Percentiles rank a stretch among this genome's conserved stretches.
phyloP scores from a whole-genome alignment of 2,797 vertebrate genomes.

The Poecilia velifera region DNA sequence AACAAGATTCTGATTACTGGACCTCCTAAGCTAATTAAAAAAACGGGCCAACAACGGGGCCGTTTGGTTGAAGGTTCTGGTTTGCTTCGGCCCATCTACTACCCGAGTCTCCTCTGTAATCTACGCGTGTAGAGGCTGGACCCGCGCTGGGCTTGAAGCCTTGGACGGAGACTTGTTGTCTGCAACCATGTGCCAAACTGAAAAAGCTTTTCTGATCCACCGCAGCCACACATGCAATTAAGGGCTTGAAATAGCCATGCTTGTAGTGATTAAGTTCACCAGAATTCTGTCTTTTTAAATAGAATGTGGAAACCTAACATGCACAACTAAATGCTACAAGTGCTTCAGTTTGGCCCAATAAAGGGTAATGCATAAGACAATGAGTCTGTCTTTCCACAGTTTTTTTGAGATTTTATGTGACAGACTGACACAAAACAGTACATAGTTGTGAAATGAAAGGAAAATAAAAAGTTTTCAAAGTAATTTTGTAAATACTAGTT shows the following conservation, averaged over 20 bases:
- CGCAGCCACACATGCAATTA: conserved; percentile 64
- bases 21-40: conserved; percentile 59
- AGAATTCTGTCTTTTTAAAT: conserved; percentile 47
- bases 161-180: conserved; percentile 72
- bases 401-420: not conserved
- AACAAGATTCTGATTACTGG: conserved; percentile 54
- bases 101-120: conserved; percentile 72
- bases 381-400: not conserved
- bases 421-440: not conserved
- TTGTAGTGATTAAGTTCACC: conserved; percentile 57
- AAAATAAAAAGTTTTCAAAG: not conserved
- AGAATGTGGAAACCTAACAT: conserved; percentile 56
- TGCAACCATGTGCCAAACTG: conserved; percentile 62
- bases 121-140: conserved; percentile 56
- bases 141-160: conserved; percentile 61
- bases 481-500: not conserved
- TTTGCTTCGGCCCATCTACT: conserved; percentile 61
- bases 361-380: conserved; percentile 65
- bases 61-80: conserved; percentile 45
- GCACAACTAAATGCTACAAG: conserved; percentile 49
- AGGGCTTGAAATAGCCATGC: conserved; percentile 62
- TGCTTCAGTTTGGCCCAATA: conserved; percentile 57
- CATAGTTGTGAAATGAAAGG: not conserved
- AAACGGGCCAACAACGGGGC: conserved; percentile 33
- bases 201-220: conserved; percentile 60